phyloP scores from a whole-genome alignment of 2,888 invertebrate genomes.

The Clitarchus hookeri region DNA sequence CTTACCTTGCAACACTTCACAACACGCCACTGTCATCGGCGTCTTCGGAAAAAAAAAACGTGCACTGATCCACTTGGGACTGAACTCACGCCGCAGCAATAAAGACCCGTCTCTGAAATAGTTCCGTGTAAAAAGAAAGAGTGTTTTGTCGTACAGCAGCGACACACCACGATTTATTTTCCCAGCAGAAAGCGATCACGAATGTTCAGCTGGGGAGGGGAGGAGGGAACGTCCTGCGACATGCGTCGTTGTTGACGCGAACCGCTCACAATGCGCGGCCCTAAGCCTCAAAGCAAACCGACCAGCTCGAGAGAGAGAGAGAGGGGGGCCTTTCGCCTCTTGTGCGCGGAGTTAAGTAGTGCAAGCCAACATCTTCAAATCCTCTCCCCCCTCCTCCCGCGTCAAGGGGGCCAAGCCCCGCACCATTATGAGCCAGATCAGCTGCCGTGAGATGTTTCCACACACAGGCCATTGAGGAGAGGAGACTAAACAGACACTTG shows the following conservation, averaged over 20 bases:
- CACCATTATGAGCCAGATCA: neutral
- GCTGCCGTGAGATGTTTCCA: neutral
- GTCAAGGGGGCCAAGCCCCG: no score
- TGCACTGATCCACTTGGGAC: no score
- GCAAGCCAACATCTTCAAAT: neutral
- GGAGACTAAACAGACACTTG: neutral
- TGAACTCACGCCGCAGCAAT: no score
- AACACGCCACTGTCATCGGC: no score
- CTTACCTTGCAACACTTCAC: no score
- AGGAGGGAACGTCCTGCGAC: neutral
- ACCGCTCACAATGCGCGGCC: neutral
- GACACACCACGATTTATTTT: no score
- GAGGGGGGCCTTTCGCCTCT: neutral
- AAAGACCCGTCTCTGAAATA: no score
- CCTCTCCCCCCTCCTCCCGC: no score
- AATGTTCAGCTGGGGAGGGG: neutral
- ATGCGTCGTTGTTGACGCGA: neutral
- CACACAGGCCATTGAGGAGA: neutral
- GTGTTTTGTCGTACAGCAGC: no score
- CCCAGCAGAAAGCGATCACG: no score
- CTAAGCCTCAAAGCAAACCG: conserved; percentile 5
- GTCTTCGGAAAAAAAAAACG: no score
- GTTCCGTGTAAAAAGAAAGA: no score
- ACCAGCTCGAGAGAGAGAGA: neutral
- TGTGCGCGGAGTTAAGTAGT: conserved; percentile 8